Base-by-base conservation (phyloP, 2,888 invertebrate genomes). In the Nebria brevicollis region DNA sequence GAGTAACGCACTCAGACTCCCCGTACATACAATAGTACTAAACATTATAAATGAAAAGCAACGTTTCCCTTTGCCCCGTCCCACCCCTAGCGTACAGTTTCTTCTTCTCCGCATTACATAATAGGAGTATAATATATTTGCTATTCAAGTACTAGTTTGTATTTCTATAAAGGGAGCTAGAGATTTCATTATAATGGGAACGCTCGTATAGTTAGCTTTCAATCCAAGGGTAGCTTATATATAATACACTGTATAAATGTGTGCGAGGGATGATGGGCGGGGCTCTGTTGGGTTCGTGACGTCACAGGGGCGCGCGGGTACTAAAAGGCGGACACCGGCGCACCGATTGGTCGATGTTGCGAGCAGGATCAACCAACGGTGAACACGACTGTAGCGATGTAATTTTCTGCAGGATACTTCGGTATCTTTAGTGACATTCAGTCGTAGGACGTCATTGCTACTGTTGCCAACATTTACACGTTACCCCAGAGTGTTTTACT, bases 81-180 rank as follows among this genome's bases (percentile, higher is more conserved):
- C 77, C 83, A 83, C 82, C 84, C 85, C 54, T 66, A 72, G 72
- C 72, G 26, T 68, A 26, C 25, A 68, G 68, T 68, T 43, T 68
- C 66, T 66, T 72, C 77, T 72, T 11, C 64, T 77, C 70, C 54
- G 65, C 65, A 75, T 73, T 73, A 42, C 87, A 87, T 87, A 87
- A 86, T 86, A 86, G 83, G 82, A 82, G 85, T 85, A 85, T 85
- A 87, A 87, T 87, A 87, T 87, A 87, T 88, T 87, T 88, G 85
- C 88, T 86, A 87, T 88, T 88, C 86, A 88, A 87, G 87, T 68
- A 87, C 88, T 87, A 88, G 88, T 88, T 88, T 88, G 87, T 88
- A 88, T 87, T 88, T 87, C 88, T 87, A 89, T 88, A 68, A 20
- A 68, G 68, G 26, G 66, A 66, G 68, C 10, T 68, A 10, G 68